A percentile compares a stretch with the other conserved stretches of the same genome.
phyloP scores from a whole-genome alignment of 2,888 invertebrate genomes.

The Apamea sordens region DNA sequence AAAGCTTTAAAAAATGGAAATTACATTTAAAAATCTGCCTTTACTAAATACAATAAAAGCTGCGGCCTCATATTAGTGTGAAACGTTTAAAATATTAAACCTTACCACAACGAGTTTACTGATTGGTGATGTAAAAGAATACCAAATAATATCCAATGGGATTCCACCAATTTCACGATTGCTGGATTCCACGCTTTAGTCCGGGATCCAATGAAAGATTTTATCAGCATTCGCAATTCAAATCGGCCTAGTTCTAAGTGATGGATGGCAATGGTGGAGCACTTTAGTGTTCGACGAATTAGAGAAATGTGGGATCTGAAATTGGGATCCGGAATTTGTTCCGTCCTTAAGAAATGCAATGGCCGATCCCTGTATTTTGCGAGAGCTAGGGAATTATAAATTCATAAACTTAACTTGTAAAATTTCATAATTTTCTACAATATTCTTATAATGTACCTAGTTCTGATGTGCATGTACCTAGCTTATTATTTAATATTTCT shows the following conservation, averaged over 20 bases:
- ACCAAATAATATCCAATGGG: not conserved
- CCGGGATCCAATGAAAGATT: not conserved
- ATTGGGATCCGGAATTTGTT: not conserved
- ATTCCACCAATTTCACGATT: slow-evolving; percentile 24
- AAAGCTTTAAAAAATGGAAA: slow-evolving; percentile 11
- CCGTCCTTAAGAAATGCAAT: not conserved
- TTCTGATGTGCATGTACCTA: too few relatives aligned
- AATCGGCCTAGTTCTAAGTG: slow-evolving; percentile 18
- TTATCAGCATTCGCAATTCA: slow-evolving; percentile 41
- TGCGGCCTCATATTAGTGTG: not conserved
- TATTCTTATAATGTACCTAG: too few relatives aligned
- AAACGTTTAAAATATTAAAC: slow-evolving; percentile 8
- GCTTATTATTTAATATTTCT: too few relatives aligned
- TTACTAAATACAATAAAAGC: not conserved
- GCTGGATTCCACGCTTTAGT: not conserved
- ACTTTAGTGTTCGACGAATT: slow-evolving; percentile 12
- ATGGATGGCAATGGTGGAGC: slow-evolving; percentile 17
- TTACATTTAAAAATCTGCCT: not conserved
- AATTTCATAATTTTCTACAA: too few relatives aligned
- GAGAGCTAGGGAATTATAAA: not conserved
- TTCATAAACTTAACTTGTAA: too few relatives aligned
- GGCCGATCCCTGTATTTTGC: not conserved
- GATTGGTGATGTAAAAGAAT: slow-evolving; percentile 10
- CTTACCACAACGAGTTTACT: not conserved
- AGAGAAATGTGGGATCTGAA: not conserved